A percentile compares a stretch with the other conserved stretches of the same genome.
Evolutionary conservation across 2,113 vertebrate genomes (phyloP).

Genomic region (Phainopepla nitens): DNA sequence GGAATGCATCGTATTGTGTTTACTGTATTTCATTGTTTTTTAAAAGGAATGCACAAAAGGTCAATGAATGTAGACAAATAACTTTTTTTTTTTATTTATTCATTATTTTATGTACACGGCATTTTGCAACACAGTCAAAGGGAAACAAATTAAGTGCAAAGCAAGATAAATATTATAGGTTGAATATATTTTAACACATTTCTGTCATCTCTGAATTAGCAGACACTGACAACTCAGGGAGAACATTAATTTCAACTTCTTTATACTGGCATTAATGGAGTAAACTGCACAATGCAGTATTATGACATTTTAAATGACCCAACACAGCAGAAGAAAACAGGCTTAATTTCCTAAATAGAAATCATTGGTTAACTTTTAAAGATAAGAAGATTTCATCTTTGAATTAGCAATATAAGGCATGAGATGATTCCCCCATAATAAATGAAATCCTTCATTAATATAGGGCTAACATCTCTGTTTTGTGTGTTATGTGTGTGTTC

Average conservation of each 20-base stretch:
- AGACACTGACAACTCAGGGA: background rate
- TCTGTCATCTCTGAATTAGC: background rate
- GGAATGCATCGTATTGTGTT: background rate
- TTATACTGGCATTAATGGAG: background rate
- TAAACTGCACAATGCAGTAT: background rate
- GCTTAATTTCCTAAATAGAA: background rate
- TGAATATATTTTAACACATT: slow-evolving; percentile 10
- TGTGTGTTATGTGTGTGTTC: background rate
- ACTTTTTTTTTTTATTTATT: slow-evolving; percentile 50
- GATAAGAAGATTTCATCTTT: background rate
- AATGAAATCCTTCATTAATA: background rate
- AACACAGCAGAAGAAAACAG: background rate
- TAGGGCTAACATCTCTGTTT: background rate
- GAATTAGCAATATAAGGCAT: background rate
- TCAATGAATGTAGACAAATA: slow-evolving; percentile 33
- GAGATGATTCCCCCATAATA: background rate
- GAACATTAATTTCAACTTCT: background rate
- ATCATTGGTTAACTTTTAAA: background rate
- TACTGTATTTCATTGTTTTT: background rate
- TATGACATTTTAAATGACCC: background rate
- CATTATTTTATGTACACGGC: slow-evolving; percentile 3
- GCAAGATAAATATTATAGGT: background rate
- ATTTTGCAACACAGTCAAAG: slow-evolving; percentile 23
- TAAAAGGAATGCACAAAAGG: background rate
- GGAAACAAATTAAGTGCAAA: slow-evolving; percentile 28